Percentiles rank a stretch among this genome's conserved stretches.
These are phyloP conservation scores for Peromyscus attwateri DNA, from an alignment of 2,797 vertebrate species.

Conservation along the genomic window DNA sequence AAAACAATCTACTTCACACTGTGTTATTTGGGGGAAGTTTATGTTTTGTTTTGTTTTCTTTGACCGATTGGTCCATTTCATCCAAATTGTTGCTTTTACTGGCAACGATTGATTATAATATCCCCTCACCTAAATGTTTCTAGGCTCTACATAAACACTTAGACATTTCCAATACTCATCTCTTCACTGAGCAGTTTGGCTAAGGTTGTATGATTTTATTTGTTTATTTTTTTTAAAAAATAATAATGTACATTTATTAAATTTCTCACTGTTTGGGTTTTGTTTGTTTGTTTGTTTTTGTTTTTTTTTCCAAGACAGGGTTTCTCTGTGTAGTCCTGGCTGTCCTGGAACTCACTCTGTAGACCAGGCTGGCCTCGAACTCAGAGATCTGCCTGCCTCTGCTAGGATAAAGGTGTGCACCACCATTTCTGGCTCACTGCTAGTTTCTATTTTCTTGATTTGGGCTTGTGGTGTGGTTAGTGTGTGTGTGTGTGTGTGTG, in stretches of 20 bases:
- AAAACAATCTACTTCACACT: slow-evolving; percentile 16
- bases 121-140: background rate
- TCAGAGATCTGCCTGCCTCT: background rate
- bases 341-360: background rate
- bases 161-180: background rate
- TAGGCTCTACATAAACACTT: background rate
- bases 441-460: background rate
- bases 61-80: background rate
- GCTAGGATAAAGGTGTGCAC: background rate
- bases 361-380: background rate
- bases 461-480: background rate
- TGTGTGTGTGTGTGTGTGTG: background rate
- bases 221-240: background rate
- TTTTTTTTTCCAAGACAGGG: background rate
- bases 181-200: background rate
- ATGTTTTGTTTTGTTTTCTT: too few relatives aligned
- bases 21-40: background rate
- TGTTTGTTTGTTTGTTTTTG: background rate
- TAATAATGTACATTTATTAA: background rate
- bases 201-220: background rate
- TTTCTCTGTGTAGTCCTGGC: background rate
- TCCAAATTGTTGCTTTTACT: background rate
- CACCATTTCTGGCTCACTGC: background rate
- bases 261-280: background rate
- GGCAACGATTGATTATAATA: background rate